Evolutionary conservation across 35 echinoderm and acorn worm species (phyloP), one percentile per base, ranked within the genome.

Genomic region (Apostichopus japonicus): DNA sequence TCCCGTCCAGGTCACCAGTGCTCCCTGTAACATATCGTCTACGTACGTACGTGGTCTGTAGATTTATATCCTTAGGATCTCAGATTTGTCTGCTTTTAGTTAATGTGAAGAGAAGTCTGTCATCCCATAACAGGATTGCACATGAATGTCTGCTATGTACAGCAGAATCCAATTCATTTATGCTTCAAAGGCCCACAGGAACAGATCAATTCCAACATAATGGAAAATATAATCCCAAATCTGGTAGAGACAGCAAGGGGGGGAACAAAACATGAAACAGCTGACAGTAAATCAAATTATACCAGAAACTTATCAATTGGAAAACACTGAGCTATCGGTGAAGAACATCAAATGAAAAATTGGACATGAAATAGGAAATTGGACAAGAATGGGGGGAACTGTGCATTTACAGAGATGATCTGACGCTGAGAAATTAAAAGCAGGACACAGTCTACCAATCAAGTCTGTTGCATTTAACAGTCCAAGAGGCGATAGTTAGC

Each of bases 261-360:
- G 19, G 11, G 13, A 55, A 56, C 79, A 83, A 75, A 75, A 75
- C 71, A 75, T 75, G 79, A 21, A 14, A 83, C 79, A 83, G 27
- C 79, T 54, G 79, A 83, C 79, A 54, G 51, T 83, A 83, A 83
- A 83, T 83, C 79, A 53, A 83, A 83, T 83, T 21, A 83, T 21
- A 44, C 11, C 52, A 55, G 55, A 0, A 11, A 17, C 6, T 8
- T 55, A 83, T 83, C 21, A 83, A 83, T 13, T n/a, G 22, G 70
- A 73, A 73, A 15, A 75, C 71, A 21, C 17, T 75, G 11, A 7
- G 17, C 71, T 75, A 21, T 75, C 17, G 21, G 71, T 19, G 7
- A 61, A 10, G 57, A 13, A 61, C 57, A 75, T 75, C 1, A 75
- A 24, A 23, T 19, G 17, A 75, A 19, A 75, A 61, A 61, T 23